Evolutionary conservation across 2,113 vertebrate genomes (phyloP), one percentile per base, ranked within the genome.

Genomic region (Eptesicus fuscus): DNA sequence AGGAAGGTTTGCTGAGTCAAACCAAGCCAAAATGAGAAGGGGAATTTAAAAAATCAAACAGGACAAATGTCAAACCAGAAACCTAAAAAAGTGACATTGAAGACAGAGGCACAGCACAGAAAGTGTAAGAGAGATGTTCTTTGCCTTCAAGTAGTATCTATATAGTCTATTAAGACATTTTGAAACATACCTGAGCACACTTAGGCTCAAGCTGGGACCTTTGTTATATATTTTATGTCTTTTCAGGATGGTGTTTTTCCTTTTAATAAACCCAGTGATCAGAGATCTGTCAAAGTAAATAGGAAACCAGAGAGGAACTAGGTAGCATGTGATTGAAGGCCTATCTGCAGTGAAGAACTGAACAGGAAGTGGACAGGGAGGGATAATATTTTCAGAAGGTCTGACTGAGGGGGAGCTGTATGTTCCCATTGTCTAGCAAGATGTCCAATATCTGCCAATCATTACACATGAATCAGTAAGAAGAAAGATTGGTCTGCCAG

Each of bases 221-320:
- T 74, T 93, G 20, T 91, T 88, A 59, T 69, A 59, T 37, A 73
- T 32, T 83, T 95, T 18, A 67, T 76, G 51, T 90, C 13, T 83
- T 83, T 71, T 91, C 71, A 80, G 65, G 17, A 49, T 84, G 20
- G 42, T 47, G 20, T 23, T 82, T 88, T 95, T 80, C 59, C 56
- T 25, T 90, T 69, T 74, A 59, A 84, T 89, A 83, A 94, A 51
- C 16, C 59, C 18, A 80, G 40, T 70, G 18, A 92, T 85, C 56
- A 87, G 56, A 91, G 47, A 76, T 59, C 53, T 94, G 18, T 90
- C 88, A 90, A 92, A 92, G 28, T 80, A 90, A 82, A 85, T 82
- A 77, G 42, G 32, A 95, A 94, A 32, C 28, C 88, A 82, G 49
- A 94, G 49, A 88, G 23, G 76, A 84, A 88, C 49, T 42, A 59